These are phyloP conservation scores for Anastrepha obliqua DNA, from an alignment of 1,140 invertebrate species.

Conservation along the genomic window DNA sequence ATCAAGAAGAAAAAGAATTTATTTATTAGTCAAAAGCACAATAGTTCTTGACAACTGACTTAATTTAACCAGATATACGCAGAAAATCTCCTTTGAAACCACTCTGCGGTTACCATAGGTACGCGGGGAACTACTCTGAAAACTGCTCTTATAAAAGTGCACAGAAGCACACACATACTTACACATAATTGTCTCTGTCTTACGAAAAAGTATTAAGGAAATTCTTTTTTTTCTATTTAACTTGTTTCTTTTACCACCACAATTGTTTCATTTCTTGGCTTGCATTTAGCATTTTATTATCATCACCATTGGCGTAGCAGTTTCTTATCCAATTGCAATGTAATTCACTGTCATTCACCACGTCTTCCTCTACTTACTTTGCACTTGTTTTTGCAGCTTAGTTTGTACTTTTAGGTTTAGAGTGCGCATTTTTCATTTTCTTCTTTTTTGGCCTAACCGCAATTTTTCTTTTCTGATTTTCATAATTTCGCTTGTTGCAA, in stretches of 20 bases:
- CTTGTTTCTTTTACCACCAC: neutral
- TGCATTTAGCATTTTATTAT: constrained; percentile 38
- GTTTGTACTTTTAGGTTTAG: constrained; percentile 47
- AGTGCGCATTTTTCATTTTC: neutral
- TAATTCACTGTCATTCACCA: constrained; percentile 16
- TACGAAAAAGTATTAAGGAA: too few species aligned
- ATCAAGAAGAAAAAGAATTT: too few species aligned
- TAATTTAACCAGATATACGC: too few species aligned
- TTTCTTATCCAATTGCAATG: constrained; percentile 31
- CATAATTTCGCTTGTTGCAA: constrained; percentile 42
- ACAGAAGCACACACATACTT: too few species aligned
- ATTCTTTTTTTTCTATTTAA: too few species aligned
- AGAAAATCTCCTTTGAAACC: too few species aligned
- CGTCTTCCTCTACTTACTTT: neutral
- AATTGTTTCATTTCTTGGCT: neutral
- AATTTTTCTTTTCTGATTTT: neutral
- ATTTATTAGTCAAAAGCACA: too few species aligned
- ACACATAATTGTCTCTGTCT: too few species aligned
- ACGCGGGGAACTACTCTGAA: too few species aligned
- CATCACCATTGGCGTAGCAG: constrained; percentile 4
- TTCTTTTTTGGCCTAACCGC: neutral
- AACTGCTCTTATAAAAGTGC: too few species aligned
- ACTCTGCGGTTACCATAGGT: too few species aligned
- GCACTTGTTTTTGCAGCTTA: neutral
- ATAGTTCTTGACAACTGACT: too few species aligned